phyloP scores from a whole-genome alignment of 92 coral and sea anemone species.

The Zoanthus sociatus region DNA sequence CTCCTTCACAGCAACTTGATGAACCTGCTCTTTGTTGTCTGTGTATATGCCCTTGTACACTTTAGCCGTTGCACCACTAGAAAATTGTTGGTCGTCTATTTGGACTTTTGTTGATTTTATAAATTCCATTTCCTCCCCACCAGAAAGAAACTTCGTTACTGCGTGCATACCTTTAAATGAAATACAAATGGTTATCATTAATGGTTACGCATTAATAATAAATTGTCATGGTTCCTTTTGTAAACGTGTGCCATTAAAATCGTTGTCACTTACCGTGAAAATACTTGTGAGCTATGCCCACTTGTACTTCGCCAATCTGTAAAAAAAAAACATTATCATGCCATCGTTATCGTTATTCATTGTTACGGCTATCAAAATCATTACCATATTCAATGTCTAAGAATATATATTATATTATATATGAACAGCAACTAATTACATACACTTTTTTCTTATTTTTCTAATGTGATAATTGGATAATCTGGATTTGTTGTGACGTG shows the following conservation, averaged over 20 bases:
- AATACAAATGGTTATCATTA: not conserved
- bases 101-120: not conserved
- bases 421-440: not conserved
- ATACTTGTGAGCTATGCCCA: not conserved
- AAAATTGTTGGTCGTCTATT: constrained; percentile 25
- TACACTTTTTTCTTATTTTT: not conserved
- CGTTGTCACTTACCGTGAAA: not conserved
- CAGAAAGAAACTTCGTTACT: not conserved
- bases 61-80: constrained; percentile 47
- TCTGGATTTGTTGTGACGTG: not conserved
- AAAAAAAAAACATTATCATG: not conserved
- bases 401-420: not conserved
- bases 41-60: constrained; percentile 50
- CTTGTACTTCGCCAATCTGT: not conserved
- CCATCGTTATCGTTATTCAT: not conserved
- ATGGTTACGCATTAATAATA: not conserved
- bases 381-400: not conserved
- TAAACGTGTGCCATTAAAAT: not conserved
- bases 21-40: constrained; percentile 27
- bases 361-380: not conserved
- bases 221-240: not conserved
- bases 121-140: not conserved
- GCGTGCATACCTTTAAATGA: not conserved
- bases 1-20: constrained; percentile 59
- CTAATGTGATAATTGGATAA: not conserved